Conservation (phyloP, 2,888 invertebrate genomes). For the Polydrusus cervinus region DNA sequence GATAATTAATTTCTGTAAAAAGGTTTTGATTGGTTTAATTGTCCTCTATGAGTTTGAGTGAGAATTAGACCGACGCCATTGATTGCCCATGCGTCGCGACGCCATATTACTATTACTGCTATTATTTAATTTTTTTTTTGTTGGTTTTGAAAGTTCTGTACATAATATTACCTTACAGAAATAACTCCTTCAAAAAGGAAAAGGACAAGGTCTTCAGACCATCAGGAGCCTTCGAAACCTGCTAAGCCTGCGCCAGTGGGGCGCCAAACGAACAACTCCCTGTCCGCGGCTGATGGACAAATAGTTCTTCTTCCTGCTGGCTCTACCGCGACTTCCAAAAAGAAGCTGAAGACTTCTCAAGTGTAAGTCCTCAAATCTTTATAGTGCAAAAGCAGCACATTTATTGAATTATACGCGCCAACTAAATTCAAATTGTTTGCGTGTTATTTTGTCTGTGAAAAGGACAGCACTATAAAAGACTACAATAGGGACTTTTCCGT, state of each 20-base stretch:
- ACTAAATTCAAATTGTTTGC: too few species aligned
- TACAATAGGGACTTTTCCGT: constrained; percentile 18
- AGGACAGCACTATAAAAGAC: constrained; percentile 20
- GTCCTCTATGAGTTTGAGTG: too few species aligned
- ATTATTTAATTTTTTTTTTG: too few species aligned
- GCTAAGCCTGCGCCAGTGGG: constrained; percentile 71
- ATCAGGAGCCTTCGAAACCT: constrained; percentile 32
- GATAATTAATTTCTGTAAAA: too few species aligned
- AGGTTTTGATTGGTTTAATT: too few species aligned
- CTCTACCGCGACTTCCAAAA: constrained; percentile 56
- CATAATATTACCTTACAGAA: constrained; percentile 1
- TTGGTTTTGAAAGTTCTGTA: not conserved
- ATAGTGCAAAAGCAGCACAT: too few species aligned
- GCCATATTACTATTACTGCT: too few species aligned
- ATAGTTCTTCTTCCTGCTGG: constrained; percentile 79
- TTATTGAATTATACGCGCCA: too few species aligned
- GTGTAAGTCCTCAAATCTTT: too few species aligned
- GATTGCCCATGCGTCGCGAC: too few species aligned
- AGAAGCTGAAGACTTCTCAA: constrained; percentile 77
- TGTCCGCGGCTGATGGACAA: constrained; percentile 88
- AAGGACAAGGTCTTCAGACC: constrained; percentile 53
- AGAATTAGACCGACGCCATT: too few species aligned
- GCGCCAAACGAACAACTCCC: constrained; percentile 89
- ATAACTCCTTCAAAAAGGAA: constrained; percentile 50
- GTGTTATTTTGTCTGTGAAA: not conserved